phyloP scores from a whole-genome alignment of 2,797 vertebrate species.

The Kryptopterus vitreolus region DNA sequence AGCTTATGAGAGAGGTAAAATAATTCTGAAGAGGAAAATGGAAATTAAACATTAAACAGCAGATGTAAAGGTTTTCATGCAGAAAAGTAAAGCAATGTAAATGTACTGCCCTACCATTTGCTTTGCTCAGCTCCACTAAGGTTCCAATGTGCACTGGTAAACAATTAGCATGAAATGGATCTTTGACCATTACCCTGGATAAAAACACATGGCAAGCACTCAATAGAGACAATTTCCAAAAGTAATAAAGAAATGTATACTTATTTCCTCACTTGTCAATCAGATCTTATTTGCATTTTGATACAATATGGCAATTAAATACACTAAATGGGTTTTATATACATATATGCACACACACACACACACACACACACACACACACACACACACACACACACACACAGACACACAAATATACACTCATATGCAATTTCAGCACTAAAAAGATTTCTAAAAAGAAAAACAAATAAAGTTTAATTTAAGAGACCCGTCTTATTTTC shows the following conservation, averaged over 20 bases:
- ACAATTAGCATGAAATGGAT: conserved; percentile 97
- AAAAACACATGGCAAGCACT: conserved; percentile 4
- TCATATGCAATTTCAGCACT: too few relatives aligned
- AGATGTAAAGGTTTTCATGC: neutral
- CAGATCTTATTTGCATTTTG: neutral
- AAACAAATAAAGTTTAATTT: too few relatives aligned
- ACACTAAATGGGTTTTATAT: too few relatives aligned
- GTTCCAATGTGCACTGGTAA: conserved; percentile 98
- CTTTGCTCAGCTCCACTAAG: conserved; percentile 95
- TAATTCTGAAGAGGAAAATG: conserved; percentile 77
- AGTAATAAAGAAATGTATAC: neutral
- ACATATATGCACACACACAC: too few relatives aligned
- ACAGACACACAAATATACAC: too few relatives aligned
- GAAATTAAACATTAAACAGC: neutral
- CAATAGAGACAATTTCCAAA: neutral
- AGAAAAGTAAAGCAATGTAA: neutral
- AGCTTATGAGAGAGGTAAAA: conserved; percentile 99
- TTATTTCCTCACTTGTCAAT: neutral
- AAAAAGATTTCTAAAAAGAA: too few relatives aligned
- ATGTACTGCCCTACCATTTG: conserved; percentile 83
- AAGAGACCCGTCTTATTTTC: too few relatives aligned
- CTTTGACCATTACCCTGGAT: conserved; percentile 96
- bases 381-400: too few relatives aligned
- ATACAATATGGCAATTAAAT: too few relatives aligned
- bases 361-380: too few relatives aligned